Conservation (phyloP, 2,888 invertebrate species). For the Pseudeuparius sepicola region DNA sequence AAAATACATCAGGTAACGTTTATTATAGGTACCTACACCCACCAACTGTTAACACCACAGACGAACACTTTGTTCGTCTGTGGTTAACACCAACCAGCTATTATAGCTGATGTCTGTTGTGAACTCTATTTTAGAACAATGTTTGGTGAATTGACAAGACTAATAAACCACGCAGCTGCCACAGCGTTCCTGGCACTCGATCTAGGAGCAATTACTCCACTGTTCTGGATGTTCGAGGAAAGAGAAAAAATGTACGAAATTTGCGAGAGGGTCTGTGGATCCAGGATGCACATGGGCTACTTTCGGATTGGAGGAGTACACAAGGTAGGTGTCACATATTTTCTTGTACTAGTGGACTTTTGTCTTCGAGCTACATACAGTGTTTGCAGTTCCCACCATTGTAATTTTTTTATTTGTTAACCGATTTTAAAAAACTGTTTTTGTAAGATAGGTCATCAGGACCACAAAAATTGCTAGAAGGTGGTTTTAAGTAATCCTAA, state of each 20-base stretch:
- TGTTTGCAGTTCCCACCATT: too few relatives aligned
- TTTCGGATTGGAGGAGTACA: slow-evolving; percentile 75
- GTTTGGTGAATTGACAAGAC: slow-evolving; percentile 58
- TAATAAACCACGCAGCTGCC: slow-evolving; percentile 73
- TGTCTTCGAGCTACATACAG: too few relatives aligned
- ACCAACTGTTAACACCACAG: neutral
- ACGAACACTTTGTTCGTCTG: neutral
- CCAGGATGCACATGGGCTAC: slow-evolving; percentile 76
- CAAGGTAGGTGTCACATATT: slow-evolving; percentile 36
- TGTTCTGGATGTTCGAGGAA: slow-evolving; percentile 88
- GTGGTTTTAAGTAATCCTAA: too few relatives aligned
- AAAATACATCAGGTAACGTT: slow-evolving; percentile 54
- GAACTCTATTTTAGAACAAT: too few relatives aligned
- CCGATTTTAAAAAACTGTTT: too few relatives aligned
- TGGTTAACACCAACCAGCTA: slow-evolving; percentile 7
- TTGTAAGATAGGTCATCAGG: too few relatives aligned
- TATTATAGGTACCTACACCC: too few relatives aligned
- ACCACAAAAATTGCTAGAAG: too few relatives aligned
- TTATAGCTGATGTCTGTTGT: too few relatives aligned
- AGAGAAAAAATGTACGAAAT: slow-evolving; percentile 79
- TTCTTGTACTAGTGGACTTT: too few relatives aligned
- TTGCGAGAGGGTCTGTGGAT: slow-evolving; percentile 73
- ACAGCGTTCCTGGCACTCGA: slow-evolving; percentile 63
- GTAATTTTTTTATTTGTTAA: too few relatives aligned
- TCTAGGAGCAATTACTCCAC: slow-evolving; percentile 78